Conservation (phyloP, 2,113 vertebrate species). For the Lathamus discolor region DNA sequence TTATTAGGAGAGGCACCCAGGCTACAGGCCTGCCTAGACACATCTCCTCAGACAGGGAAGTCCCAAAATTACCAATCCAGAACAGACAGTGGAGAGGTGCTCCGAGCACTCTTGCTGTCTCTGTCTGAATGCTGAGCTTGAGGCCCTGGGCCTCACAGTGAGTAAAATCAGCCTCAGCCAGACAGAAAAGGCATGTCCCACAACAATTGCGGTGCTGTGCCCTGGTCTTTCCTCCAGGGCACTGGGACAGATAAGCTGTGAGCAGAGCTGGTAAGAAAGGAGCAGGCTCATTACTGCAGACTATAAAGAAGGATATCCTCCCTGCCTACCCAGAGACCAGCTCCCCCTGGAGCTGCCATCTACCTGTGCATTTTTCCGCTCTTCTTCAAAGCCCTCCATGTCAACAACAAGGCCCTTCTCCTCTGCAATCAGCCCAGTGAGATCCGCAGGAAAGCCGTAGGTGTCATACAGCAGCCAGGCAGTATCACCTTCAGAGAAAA, state of each 20-base stretch:
- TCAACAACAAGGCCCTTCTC: slow-evolving; percentile 92
- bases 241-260: fast-evolving
- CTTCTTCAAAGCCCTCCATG: slow-evolving; percentile 90
- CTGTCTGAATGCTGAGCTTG: background rate
- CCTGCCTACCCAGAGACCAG: background rate
- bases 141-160: background rate
- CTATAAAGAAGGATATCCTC: background rate
- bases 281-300: background rate
- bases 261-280: background rate
- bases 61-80: background rate
- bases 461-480: slow-evolving; percentile 97
- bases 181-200: background rate
- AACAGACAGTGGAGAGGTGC: background rate
- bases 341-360: background rate
- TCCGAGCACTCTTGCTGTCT: background rate
- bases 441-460: slow-evolving; percentile 93
- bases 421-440: slow-evolving; percentile 94
- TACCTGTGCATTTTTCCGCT: slow-evolving; percentile 93
- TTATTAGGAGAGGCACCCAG: background rate
- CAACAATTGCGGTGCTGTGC: background rate
- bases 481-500: slow-evolving; percentile 84
- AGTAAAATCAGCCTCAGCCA: background rate
- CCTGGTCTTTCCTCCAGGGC: background rate
- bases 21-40: background rate
- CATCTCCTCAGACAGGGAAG: background rate